phyloP scores from a whole-genome alignment of 2,797 vertebrate species.

The Dermochelys coriacea region DNA sequence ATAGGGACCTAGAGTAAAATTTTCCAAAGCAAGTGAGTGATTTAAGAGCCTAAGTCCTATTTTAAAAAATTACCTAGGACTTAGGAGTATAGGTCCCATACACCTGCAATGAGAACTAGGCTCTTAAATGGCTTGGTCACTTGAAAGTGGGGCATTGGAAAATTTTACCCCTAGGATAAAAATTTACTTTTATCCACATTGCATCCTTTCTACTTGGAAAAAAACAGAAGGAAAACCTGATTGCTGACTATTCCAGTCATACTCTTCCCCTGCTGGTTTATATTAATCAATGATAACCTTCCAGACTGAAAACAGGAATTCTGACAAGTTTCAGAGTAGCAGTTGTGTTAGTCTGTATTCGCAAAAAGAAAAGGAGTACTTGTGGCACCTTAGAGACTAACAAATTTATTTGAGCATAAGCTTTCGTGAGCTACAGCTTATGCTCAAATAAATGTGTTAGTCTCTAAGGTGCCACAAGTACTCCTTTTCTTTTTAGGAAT shows the following conservation, averaged over 20 bases:
- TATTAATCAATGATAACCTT: not conserved
- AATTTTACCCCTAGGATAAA: not conserved
- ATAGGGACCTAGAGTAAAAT: not conserved
- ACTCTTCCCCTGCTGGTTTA: not conserved
- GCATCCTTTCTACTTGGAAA: not conserved
- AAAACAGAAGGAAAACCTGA: not conserved
- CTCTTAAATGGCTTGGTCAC: not conserved
- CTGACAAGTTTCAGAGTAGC: too few species aligned
- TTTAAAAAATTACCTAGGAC: not conserved
- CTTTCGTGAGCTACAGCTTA: too few species aligned
- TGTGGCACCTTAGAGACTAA: too few species aligned
- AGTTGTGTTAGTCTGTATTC: too few species aligned
- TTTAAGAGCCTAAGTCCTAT: fast-evolving
- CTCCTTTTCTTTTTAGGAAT: too few species aligned
- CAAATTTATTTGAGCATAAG: too few species aligned
- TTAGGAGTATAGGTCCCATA: not conserved
- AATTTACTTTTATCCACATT: not conserved
- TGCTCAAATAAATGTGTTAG: too few species aligned
- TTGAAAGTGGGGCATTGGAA: not conserved
- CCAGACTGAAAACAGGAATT: not conserved
- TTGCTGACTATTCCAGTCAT: not conserved
- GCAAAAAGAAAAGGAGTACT: too few species aligned
- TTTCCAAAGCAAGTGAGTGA: not conserved
- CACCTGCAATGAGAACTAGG: not conserved
- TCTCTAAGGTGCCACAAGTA: too few species aligned